Evolutionary conservation across 2,888 invertebrate genomes (phyloP), one percentile per base, ranked within the genome.

Genomic region (Pyrrhosoma nymphula): DNA sequence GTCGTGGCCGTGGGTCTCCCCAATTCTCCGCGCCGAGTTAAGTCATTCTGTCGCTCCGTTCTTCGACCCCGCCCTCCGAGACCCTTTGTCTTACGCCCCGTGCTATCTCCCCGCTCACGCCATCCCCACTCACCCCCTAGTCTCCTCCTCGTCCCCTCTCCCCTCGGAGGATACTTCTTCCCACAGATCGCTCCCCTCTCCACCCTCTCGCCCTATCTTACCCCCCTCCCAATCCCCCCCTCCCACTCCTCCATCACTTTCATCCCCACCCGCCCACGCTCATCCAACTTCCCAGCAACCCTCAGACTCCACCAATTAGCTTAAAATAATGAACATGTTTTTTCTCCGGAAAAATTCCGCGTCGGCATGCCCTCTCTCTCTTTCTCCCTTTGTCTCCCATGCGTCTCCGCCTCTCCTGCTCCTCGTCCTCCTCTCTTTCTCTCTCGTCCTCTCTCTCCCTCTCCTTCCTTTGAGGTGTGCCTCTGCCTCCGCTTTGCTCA

Each of bases 271-370:
- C 95, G 26, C 95, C 88, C 82, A 56, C 69, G 69, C 95, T 56
- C 56, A 47, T 47, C 75, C 88, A 56, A 88, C 95, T 55, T 88
- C 88, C 56, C 82, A 35, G 69, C 95, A n/a, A 60, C 90, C 89
- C 89, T 63, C 90, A 89, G 89, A 95, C 82, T 75, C 90, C 95
- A 90, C 96, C 97, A 97, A 97, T 97, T 97, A 97, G 96, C 96
- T 96, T 96, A 96, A 96, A 96, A 96, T 96, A 96, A 97, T 96
- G 96, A 96, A 96, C 96, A 96, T 96, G 96, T 96, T 96, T 96
- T 96, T 95, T 55, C 95, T 60, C 63, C 60, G 90, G 95, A 90
- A 60, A 89, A 95, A 95, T 95, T 63, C 95, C 88, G 56, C 82
- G 56, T 56, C 56, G 56, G 55, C 82, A 23, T 30, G 55, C 75